These are phyloP conservation scores for Picathartes gymnocephalus DNA, from an alignment of 2,113 vertebrate genomes.

Conservation along the genomic window DNA sequence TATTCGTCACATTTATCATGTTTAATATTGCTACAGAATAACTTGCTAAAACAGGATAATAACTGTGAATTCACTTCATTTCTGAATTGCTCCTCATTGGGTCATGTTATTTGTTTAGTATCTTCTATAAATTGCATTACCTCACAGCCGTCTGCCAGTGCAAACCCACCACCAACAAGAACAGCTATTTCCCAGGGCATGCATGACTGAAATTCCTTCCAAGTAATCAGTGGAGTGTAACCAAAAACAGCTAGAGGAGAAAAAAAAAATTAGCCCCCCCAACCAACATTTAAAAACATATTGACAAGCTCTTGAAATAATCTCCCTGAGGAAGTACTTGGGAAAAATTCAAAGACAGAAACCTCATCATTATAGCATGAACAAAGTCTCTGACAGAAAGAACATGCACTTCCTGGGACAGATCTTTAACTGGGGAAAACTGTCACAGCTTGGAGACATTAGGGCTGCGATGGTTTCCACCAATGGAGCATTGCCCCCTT, in stretches of 20 bases:
- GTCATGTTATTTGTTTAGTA: conserved; percentile 4
- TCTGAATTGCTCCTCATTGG: neutral
- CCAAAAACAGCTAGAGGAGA: conserved; percentile 66
- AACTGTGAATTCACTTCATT: neutral
- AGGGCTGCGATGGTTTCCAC: neutral
- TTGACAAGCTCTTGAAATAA: neutral
- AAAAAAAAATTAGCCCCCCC: neutral
- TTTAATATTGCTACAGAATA: neutral
- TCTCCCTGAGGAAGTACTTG: neutral
- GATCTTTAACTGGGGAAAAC: neutral
- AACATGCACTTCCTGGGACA: neutral
- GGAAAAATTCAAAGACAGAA: neutral
- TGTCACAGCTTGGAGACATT: neutral
- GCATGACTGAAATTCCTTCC: conserved; percentile 90
- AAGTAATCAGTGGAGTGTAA: conserved; percentile 82
- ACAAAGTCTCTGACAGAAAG: neutral
- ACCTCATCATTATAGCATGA: neutral
- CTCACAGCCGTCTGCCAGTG: conserved; percentile 89
- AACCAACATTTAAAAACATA: neutral
- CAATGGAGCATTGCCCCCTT: neutral
- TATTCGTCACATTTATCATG: accelerated
- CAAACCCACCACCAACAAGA: conserved; percentile 92
- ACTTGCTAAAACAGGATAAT: neutral
- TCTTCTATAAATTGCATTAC: conserved; percentile 65
- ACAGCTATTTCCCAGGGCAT: conserved; percentile 94